These are phyloP conservation scores for Percopsis transmontana DNA, from an alignment of 2,113 vertebrate genomes.

Conservation along the genomic window DNA sequence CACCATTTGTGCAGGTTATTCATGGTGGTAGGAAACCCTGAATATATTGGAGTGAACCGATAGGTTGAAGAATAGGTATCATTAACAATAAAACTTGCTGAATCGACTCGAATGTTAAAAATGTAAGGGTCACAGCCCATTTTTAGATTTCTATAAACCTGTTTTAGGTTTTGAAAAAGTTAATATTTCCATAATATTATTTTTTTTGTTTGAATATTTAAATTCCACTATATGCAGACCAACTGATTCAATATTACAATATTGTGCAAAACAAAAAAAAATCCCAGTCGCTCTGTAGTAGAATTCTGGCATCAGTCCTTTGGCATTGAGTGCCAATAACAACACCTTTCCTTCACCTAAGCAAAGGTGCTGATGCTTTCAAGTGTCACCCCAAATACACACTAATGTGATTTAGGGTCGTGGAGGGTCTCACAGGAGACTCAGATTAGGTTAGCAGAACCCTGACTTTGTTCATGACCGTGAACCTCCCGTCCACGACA, in stretches of 20 bases:
- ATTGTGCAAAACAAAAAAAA: slow-evolving; percentile 33
- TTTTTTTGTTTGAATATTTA: neutral
- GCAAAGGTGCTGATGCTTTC: slow-evolving; percentile 76
- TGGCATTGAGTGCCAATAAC: slow-evolving; percentile 48
- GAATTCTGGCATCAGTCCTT: slow-evolving; percentile 53
- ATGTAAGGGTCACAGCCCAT: slow-evolving; percentile 26
- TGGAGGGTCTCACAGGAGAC: slow-evolving; percentile 68
- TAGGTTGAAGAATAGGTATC: slow-evolving; percentile 10
- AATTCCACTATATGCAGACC: neutral
- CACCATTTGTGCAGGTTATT: slow-evolving; percentile 33
- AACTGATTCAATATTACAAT: slow-evolving; percentile 30
- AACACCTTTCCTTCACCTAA: slow-evolving; percentile 52
- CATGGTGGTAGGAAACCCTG: neutral
- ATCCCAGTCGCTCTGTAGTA: slow-evolving; percentile 30
- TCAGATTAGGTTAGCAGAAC: slow-evolving; percentile 71
- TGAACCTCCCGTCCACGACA: slow-evolving; percentile 48
- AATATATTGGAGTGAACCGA: slow-evolving; percentile 7
- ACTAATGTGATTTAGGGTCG: slow-evolving; percentile 74
- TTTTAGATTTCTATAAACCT: neutral
- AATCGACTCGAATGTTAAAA: slow-evolving; percentile 13
- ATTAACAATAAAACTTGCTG: slow-evolving; percentile 24
- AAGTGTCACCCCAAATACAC: slow-evolving; percentile 72
- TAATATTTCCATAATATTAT: slow-evolving; percentile 28
- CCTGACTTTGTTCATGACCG: slow-evolving; percentile 67
- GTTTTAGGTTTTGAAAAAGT: slow-evolving; percentile 24